Conservation (phyloP, 2,888 invertebrate genomes). For the Drosophila diplacantha region DNA sequence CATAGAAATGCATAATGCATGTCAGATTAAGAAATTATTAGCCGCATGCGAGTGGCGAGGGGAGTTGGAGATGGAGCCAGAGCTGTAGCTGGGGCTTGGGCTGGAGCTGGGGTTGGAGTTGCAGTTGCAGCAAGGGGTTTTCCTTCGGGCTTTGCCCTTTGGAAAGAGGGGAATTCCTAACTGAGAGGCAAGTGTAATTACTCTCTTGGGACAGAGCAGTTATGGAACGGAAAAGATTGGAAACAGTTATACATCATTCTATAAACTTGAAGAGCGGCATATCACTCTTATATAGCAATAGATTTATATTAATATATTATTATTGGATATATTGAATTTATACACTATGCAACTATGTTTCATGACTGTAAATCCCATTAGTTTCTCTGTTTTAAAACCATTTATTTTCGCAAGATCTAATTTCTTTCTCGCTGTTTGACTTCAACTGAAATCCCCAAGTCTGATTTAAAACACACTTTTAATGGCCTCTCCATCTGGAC, state of each 20-base stretch:
- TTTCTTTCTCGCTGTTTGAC: not conserved
- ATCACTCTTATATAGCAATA: not conserved
- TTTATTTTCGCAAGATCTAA: not conserved
- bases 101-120: not conserved
- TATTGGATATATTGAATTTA: not conserved
- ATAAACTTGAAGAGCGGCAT: not conserved
- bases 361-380: too few species aligned
- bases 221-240: not conserved
- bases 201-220: not conserved
- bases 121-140: constrained; percentile 8
- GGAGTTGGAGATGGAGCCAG: not conserved
- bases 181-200: not conserved
- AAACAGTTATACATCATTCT: not conserved
- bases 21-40: constrained; percentile 69
- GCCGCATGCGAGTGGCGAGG: constrained; percentile 33
- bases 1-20: constrained; percentile 65
- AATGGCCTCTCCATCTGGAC: constrained; percentile 3
- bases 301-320: not conserved
- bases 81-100: not conserved
- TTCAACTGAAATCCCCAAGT: not conserved
- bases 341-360: too few species aligned
- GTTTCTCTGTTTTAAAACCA: not conserved
- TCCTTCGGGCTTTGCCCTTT: not conserved
- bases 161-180: constrained; percentile 1
- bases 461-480: not conserved